Evolutionary conservation across 2,888 invertebrate genomes (phyloP), one percentile per base, ranked within the genome.

Genomic region (Nymphalis c-album): DNA sequence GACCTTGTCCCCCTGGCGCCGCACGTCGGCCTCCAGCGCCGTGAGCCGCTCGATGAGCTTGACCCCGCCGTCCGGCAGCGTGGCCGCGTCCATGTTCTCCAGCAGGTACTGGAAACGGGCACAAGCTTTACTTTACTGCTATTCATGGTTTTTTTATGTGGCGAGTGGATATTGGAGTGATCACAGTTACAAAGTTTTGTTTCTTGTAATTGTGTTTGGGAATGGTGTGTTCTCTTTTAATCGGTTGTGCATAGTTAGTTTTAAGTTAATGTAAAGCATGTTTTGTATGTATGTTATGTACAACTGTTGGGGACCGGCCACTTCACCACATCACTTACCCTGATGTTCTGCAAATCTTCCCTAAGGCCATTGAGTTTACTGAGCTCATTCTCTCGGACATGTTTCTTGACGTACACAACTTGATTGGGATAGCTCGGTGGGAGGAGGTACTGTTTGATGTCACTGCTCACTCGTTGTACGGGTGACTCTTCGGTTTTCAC

Each of bases 41-140:
- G 85, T 80, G 26, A 93, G 90, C 31, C 94, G 92, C 58, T 91
- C 82, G 0, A 86, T 82, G 63, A 96, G 84, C 77, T 92, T 93
- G 22, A 83, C 80, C 0, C 96, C 96, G n/a, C 93, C 92, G 77
- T 96, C 96, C 0, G 95, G 95, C 7, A 96, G 83, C 0, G 85
- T 81, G 16, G 79, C 74, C 68, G 88, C 72, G 31, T 91, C 89
- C 90, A 91, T 88, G 63, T 84, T 82, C 20, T 87, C 85, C 45
- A 92, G 73, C 0, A 93, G 79, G 35, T 82, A 73, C 92, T 40
- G 40, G 40, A 13, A 3, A 40, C 40, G 13, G 13, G 13, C 13
- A 40, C 10, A 4, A 8, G 13, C 4, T 4, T 13, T 13, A 40
- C 40, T 4, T 40, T 13, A 40, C 4, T 40, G 40, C 2, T 13